Base-by-base conservation (phyloP, 2,888 invertebrate genomes). In the Pyrocoelia pectoralis region DNA sequence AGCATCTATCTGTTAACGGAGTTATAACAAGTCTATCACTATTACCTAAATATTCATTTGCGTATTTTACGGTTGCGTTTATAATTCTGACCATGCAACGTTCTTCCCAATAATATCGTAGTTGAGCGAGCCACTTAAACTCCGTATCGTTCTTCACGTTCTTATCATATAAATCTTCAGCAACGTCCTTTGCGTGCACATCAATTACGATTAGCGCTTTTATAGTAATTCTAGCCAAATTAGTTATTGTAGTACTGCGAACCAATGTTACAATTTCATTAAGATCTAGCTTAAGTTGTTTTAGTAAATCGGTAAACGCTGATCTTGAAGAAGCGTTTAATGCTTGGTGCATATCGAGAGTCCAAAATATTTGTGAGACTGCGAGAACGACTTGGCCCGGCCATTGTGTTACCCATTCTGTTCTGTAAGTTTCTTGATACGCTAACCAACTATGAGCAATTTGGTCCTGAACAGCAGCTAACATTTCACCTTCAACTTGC, bases 31-130 rank as follows among this genome's bases (percentile, higher is more conserved):
- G 84, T 28, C 93, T 84, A 70, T 90, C 87, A 1, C 89, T 87
- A 80, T 93, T 94, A 1, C 94, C 94, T 69, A 94, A 83, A 81
- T 94, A 95, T 83, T 95, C 94, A 77, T 93, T 93, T 14, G 91
- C 92, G 77, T 89, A 95, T 62, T 85, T 83, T 1, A 94, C 90
- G 2, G 88, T 87, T 0, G 94, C 92, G 77, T 94, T 93, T 60
- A 91, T 90, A 69, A 94, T 89, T 76, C 90, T 85, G 0, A 94
- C 91, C 63, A 82, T 79, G 8, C 88, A 87, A 71, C 84, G 84
- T 69, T 90, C 88, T 66, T 89, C 85, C 73, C 86, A 84, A 77
- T 94, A 94, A 78, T 94, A 94, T 56, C 93, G 84, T 68, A 95
- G 81, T 77, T 94, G 94, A 1, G 93, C 86, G 70, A 93, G 79